A percentile compares a stretch with the other conserved stretches of the same genome.
These are phyloP conservation scores for Notoglanidium macrostoma DNA, from an alignment of 2,797 vertebrate species.

Conservation along the genomic window DNA sequence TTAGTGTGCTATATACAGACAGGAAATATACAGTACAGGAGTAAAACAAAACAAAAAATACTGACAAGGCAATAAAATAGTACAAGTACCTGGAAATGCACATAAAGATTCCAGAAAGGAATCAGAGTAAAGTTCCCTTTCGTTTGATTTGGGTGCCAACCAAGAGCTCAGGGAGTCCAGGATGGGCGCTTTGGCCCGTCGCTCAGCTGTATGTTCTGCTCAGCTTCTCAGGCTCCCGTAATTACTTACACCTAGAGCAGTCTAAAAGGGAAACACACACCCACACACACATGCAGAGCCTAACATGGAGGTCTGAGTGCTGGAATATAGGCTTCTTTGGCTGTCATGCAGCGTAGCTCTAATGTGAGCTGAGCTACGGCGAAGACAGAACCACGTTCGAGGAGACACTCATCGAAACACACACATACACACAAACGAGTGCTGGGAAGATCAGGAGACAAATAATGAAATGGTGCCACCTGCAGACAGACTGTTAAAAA, in stretches of 20 bases:
- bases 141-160: constrained; percentile 72
- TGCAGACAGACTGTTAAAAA: constrained; percentile 24
- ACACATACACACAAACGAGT: constrained; percentile 31
- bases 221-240: constrained; percentile 24
- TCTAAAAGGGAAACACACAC: constrained; percentile 47
- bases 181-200: constrained; percentile 26
- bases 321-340: constrained; percentile 14
- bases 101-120: constrained; percentile 91
- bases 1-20: constrained; percentile 68
- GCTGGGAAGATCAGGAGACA: neutral
- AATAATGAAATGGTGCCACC: constrained; percentile 30
- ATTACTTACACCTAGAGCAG: constrained; percentile 41
- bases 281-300: neutral
- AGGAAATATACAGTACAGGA: constrained; percentile 70
- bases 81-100: constrained; percentile 85
- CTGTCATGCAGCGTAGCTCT: constrained; percentile 24
- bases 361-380: constrained; percentile 10
- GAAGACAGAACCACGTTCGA: constrained; percentile 1
- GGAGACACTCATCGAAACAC: constrained; percentile 21
- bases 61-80: constrained; percentile 71
- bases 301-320: neutral
- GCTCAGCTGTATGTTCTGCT: constrained; percentile 30
- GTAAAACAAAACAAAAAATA: constrained; percentile 58
- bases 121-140: constrained; percentile 85
- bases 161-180: constrained; percentile 51